Conservation (phyloP, 2,113 vertebrate species). For the Amphiprion ocellaris region DNA sequence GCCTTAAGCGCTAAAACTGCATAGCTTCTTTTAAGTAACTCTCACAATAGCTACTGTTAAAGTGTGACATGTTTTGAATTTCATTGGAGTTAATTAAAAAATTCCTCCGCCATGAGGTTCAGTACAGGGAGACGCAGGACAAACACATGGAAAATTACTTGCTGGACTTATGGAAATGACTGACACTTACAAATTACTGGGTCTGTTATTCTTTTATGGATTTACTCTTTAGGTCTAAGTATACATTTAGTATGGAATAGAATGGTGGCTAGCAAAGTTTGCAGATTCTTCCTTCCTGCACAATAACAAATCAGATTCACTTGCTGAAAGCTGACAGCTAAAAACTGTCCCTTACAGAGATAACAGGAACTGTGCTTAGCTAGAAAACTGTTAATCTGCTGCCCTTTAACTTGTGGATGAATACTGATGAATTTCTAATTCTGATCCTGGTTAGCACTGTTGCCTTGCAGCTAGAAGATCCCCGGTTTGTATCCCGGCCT, state of each 20-base stretch:
- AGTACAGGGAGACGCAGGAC: slow-evolving; percentile 6
- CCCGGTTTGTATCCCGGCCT: too few relatives aligned
- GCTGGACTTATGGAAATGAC: neutral
- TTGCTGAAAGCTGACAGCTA: neutral
- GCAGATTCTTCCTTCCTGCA: neutral
- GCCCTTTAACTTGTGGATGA: neutral
- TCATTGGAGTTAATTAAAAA: slow-evolving; percentile 39
- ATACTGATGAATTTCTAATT: too few relatives aligned
- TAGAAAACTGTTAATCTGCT: slow-evolving; percentile 1
- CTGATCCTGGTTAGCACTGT: too few relatives aligned
- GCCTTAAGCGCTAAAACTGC: neutral
- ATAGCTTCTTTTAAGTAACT: neutral
- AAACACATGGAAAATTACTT: slow-evolving; percentile 7
- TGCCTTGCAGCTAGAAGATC: too few relatives aligned
- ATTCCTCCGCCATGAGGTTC: neutral
- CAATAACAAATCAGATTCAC: too few relatives aligned
- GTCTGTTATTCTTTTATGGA: neutral
- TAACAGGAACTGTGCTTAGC: slow-evolving; percentile 15
- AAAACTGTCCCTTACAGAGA: neutral
- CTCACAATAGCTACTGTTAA: neutral
- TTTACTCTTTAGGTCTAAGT: neutral
- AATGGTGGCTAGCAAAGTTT: neutral
- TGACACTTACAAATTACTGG: neutral
- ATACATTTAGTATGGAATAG: neutral
- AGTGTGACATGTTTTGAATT: slow-evolving; percentile 31